Evolutionary conservation across 1,140 invertebrate species (phyloP).

Genomic region (Drosophila nikananu): DNA sequence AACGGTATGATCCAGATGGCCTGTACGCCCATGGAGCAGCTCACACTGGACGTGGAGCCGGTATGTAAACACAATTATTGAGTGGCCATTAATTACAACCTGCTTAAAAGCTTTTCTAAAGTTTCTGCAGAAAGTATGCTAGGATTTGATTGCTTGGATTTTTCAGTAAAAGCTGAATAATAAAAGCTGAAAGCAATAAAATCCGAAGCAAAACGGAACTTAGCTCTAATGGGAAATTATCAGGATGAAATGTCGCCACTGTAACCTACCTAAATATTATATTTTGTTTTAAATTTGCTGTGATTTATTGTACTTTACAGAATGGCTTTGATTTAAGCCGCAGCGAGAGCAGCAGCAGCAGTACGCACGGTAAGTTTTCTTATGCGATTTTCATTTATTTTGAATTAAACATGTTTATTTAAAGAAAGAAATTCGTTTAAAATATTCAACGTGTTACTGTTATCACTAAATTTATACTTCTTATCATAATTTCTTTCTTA

Average conservation of each 20-base stretch:
- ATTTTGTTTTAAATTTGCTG: neutral
- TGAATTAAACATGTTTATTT: neutral
- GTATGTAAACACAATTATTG: constrained; percentile 86
- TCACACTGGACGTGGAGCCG: constrained; percentile 88
- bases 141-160: neutral
- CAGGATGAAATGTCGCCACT: neutral
- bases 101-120: neutral
- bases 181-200: neutral
- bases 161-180: neutral
- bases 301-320: constrained; percentile 76
- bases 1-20: constrained; percentile 70
- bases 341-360: constrained; percentile 65
- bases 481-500: neutral
- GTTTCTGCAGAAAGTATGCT: constrained; percentile 1
- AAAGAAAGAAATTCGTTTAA: neutral
- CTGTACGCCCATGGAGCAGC: constrained; percentile 51
- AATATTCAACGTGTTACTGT: neutral
- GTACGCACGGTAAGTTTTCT: constrained; percentile 62
- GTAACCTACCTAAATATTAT: neutral
- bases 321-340: constrained; percentile 88
- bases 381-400: neutral
- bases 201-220: neutral
- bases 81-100: neutral
- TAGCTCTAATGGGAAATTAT: neutral
- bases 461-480: too few relatives aligned